phyloP scores from a whole-genome alignment of 1,140 invertebrate species.

The Hyposmocoma kahamanoa region DNA sequence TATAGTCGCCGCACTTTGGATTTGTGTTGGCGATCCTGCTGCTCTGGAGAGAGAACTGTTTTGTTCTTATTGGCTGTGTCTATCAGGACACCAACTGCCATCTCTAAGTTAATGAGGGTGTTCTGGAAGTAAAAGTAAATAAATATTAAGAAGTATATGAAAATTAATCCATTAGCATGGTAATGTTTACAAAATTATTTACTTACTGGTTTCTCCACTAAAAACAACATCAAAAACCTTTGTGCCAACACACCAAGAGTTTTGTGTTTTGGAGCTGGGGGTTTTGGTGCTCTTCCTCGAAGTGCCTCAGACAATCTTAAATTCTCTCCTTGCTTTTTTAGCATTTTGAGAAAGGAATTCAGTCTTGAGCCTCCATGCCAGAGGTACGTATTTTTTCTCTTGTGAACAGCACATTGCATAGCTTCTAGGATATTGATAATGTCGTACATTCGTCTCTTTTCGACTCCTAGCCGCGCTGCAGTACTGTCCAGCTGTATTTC shows the following conservation, averaged over 20 bases:
- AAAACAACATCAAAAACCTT: conserved; percentile 83
- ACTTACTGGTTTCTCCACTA: conserved; percentile 79
- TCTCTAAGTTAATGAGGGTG: conserved; percentile 79
- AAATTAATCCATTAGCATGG: too few relatives aligned
- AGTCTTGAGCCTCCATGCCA: conserved; percentile 75
- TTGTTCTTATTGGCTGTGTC: conserved; percentile 53
- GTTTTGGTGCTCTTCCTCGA: conserved; percentile 57
- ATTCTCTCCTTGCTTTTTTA: conserved; percentile 65
- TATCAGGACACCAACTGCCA: conserved; percentile 80
- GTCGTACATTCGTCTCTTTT: conserved; percentile 83
- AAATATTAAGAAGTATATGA: too few relatives aligned
- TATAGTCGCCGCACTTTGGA: conserved; percentile 82
- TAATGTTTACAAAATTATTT: too few relatives aligned
- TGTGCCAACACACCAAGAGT: conserved; percentile 81
- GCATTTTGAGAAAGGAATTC: conserved; percentile 62
- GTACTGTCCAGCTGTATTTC: conserved; percentile 76
- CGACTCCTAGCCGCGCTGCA: conserved; percentile 73
- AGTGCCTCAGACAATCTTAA: conserved; percentile 58
- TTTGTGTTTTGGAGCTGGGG: conserved; percentile 73
- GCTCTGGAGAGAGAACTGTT: conserved; percentile 49
- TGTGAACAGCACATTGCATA: conserved; percentile 79
- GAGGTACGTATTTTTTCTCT: conserved; percentile 76
- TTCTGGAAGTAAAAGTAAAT: conserved; percentile 75
- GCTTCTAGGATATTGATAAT: conserved; percentile 86
- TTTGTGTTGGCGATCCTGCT: conserved; percentile 70